These are phyloP conservation scores for Gymnopithys bicolor DNA, from an alignment of 2,797 vertebrate genomes.

Conservation along the genomic window DNA sequence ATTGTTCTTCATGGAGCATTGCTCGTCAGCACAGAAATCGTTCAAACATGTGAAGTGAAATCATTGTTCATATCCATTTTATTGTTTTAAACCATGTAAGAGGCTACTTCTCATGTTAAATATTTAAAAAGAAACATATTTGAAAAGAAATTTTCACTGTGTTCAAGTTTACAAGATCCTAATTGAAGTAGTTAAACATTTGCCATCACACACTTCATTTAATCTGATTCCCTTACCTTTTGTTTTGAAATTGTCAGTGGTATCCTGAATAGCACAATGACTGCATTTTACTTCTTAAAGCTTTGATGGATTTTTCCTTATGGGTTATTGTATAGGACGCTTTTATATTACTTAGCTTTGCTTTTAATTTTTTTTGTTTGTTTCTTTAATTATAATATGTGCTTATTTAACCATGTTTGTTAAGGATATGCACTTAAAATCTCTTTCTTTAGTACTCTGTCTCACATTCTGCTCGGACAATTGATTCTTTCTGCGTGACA, in stretches of 20 bases:
- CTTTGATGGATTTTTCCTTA: slow-evolving; percentile 47
- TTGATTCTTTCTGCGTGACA: slow-evolving; percentile 77
- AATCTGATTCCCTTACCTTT: slow-evolving; percentile 5
- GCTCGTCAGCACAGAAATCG: neutral
- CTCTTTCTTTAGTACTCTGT: slow-evolving; percentile 75
- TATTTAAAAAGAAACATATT: neutral
- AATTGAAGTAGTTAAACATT: neutral
- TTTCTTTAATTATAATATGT: slow-evolving; percentile 77
- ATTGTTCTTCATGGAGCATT: neutral
- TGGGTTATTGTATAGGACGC: slow-evolving; percentile 60
- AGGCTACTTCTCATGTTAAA: neutral
- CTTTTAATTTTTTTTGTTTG: slow-evolving; percentile 68
- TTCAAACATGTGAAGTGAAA: neutral
- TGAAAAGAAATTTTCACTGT: neutral
- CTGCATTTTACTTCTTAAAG: slow-evolving; percentile 23
- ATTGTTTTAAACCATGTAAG: neutral
- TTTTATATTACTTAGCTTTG: slow-evolving; percentile 81
- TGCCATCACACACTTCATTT: slow-evolving; percentile 13
- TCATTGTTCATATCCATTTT: neutral
- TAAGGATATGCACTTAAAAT: slow-evolving; percentile 72
- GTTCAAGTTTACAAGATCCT: neutral
- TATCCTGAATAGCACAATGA: slow-evolving; percentile 23
- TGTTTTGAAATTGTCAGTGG: neutral
- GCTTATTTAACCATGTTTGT: slow-evolving; percentile 82
- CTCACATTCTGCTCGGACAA: slow-evolving; percentile 76